Base-by-base conservation (phyloP, 2,888 invertebrate genomes). In the Ophioninae sp. region DNA sequence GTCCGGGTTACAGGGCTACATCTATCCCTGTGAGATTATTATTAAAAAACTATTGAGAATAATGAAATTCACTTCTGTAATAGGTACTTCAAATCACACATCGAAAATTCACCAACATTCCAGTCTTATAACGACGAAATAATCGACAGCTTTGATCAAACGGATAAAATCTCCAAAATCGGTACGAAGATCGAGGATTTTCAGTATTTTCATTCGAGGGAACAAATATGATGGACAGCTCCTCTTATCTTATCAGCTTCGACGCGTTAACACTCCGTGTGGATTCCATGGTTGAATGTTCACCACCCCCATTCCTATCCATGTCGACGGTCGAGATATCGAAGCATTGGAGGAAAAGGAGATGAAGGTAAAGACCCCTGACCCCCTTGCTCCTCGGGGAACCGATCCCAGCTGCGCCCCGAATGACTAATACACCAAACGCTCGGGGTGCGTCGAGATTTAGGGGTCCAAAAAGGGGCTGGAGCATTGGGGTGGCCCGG, bases 381-480 rank as follows among this genome's bases (percentile, higher is more conserved):
- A 3, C 44, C 44, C 44, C 44, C 44, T 44, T 0, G 44, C 44
- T 44, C 44, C 44, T 44, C 86, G 77, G 87, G 88, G 87, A 87
- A 86, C 86, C 83, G 86, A 86, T 87, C 87, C 89, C 89, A 89
- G 89, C 89, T 89, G 89, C 87, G 89, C 88, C 78, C 82, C 86
- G 90, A 90, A 89, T 91, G 91, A 91, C 91, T 91, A 91, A 91
- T 91, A 90, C 90, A 87, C 86, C 87, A 86, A 86, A 85, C 86
- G 82, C 82, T 87, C 89, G 89, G 90, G 89, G 89, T 90, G 89
- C 88, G 87, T 87, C 74, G 87, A 88, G 89, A 89, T 89, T 88
- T 89, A 86, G 87, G 90, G 87, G 69, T 76, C 56, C 77, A 59
- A 67, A 75, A 79, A 65, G 79, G 72, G 83, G 74, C 69, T 79